phyloP scores from a whole-genome alignment of 2,797 vertebrate species.

The Megaceryle alcyon region DNA sequence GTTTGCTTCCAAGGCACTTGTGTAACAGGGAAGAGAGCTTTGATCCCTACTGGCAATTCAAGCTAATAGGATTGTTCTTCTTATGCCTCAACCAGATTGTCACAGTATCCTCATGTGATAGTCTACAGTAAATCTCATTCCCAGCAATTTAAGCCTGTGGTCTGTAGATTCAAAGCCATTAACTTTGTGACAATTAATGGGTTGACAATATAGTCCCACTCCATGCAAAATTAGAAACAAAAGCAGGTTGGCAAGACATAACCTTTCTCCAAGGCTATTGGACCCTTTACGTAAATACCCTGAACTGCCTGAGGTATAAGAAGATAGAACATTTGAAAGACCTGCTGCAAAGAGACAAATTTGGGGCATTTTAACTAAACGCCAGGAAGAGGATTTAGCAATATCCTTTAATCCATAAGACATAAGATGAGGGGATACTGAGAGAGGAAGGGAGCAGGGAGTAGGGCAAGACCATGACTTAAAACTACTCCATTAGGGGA shows the following conservation, averaged over 20 bases:
- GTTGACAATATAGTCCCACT: background rate
- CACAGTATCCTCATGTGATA: slow-evolving; percentile 46
- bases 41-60: background rate
- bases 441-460: background rate
- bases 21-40: background rate
- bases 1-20: slow-evolving; percentile 41
- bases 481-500: background rate
- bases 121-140: slow-evolving; percentile 7
- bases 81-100: slow-evolving; percentile 15
- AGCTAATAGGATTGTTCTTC: slow-evolving; percentile 35
- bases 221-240: slow-evolving; percentile 4
- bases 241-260: background rate
- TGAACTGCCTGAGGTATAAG: background rate
- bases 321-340: background rate
- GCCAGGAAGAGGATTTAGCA: background rate
- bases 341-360: background rate
- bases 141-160: background rate
- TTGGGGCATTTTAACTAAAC: background rate
- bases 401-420: background rate
- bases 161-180: background rate
- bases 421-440: background rate
- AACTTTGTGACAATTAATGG: background rate
- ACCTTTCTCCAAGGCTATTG: background rate
- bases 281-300: background rate
- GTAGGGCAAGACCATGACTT: background rate